Percentiles rank a stretch among this genome's conserved stretches.
Evolutionary conservation across 2,113 vertebrate genomes (phyloP).

Genomic region (Garra rufa): DNA sequence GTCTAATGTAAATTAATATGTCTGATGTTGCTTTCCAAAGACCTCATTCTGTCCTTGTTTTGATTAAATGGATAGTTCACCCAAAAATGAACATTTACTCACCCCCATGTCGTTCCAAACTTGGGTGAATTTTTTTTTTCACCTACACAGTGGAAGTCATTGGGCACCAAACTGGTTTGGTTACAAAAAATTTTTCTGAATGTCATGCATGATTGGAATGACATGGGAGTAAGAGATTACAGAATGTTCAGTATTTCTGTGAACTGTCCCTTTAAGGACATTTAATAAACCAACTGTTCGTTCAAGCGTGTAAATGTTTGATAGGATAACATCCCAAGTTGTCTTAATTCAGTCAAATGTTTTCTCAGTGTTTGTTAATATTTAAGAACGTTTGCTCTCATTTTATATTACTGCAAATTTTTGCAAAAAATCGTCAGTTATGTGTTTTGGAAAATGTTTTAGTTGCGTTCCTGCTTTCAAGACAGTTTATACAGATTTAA

Average conservation of each 20-base stretch:
- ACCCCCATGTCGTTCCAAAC: background rate
- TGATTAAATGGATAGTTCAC: constrained; percentile 4
- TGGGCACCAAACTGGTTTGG: background rate
- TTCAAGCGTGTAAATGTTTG: background rate
- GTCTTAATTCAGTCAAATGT: background rate
- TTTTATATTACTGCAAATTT: background rate
- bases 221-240: background rate
- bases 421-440: background rate
- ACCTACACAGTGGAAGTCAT: background rate
- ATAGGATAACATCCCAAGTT: background rate
- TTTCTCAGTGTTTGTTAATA: background rate
- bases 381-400: background rate
- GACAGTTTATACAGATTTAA: background rate
- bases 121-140: background rate
- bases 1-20: background rate
- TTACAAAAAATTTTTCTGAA: background rate
- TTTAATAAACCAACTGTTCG: constrained; percentile 1
- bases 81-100: background rate
- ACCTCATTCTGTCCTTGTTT: background rate
- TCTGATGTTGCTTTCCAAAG: constrained; percentile 2
- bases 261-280: background rate
- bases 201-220: too few species aligned
- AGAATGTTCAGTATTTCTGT: background rate
- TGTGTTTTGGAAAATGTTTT: background rate
- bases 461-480: background rate